These are phyloP conservation scores for Helicoverpa armigera DNA, from an alignment of 1,140 invertebrate genomes.

Conservation along the genomic window DNA sequence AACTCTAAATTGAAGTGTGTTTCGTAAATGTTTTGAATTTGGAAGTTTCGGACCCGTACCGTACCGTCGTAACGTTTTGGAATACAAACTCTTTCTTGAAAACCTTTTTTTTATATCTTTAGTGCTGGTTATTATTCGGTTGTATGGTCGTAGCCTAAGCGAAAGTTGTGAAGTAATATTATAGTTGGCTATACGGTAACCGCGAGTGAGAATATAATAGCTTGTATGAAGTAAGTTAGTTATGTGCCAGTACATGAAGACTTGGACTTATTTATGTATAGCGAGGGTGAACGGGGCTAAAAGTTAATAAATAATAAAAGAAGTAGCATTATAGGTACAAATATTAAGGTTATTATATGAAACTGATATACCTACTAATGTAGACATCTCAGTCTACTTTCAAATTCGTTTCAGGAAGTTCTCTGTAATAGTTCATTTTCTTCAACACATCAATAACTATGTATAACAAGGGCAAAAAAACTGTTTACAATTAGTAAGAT, in stretches of 20 bases:
- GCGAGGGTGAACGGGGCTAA: not conserved
- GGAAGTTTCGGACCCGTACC: slow-evolving; percentile 36
- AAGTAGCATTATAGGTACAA: too few species aligned
- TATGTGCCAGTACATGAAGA: slow-evolving; percentile 25
- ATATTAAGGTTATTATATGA: too few species aligned
- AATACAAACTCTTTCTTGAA: slow-evolving; percentile 45
- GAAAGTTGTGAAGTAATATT: slow-evolving; percentile 69
- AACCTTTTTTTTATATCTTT: slow-evolving; percentile 24
- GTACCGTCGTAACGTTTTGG: slow-evolving; percentile 30
- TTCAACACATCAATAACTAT: too few species aligned
- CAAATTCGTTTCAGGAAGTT: too few species aligned
- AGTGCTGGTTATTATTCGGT: not conserved
- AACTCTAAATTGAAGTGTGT: slow-evolving; percentile 81
- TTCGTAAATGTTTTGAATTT: slow-evolving; percentile 70
- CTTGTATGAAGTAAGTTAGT: slow-evolving; percentile 46
- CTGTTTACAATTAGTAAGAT: too few species aligned
- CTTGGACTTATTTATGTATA: not conserved
- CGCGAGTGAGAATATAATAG: slow-evolving; percentile 63
- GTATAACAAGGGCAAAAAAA: too few species aligned
- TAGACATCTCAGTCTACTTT: too few species aligned
- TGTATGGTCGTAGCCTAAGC: slow-evolving; percentile 3
- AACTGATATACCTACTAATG: too few species aligned
- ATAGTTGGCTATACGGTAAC: slow-evolving; percentile 67
- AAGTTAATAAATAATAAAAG: not conserved
- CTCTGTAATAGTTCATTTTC: too few species aligned